Percentiles rank a stretch among this genome's conserved stretches.
Evolutionary conservation across 64 coral and sea anemone species (phyloP).

Genomic region (Actinia equina): DNA sequence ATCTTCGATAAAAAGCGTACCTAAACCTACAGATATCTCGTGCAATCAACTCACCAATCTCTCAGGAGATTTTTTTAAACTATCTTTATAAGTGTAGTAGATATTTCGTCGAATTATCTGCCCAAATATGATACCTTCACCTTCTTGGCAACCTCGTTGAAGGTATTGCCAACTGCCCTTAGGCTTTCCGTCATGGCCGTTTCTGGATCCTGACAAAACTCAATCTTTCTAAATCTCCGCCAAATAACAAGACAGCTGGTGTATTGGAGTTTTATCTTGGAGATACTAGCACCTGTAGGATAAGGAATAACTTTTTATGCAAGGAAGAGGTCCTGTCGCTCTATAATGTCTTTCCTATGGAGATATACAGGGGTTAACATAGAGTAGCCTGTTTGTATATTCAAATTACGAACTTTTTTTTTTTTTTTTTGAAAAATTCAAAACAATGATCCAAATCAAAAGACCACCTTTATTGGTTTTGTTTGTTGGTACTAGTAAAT

Average conservation of each 20-base stretch:
- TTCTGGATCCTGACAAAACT: neutral
- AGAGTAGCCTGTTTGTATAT: too few relatives aligned
- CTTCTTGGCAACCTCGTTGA: neutral
- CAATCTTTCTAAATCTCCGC: neutral
- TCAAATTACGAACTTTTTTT: too few relatives aligned
- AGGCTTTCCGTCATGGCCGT: neutral
- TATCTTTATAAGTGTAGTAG: neutral
- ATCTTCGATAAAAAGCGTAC: neutral
- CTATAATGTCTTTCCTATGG: neutral
- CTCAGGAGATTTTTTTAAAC: neutral
- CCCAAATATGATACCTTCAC: neutral
- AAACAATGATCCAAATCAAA: too few relatives aligned
- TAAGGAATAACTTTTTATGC: neutral
- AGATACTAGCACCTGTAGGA: neutral
- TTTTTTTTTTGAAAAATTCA: too few relatives aligned
- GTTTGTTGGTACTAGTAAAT: too few relatives aligned
- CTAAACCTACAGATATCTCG: neutral
- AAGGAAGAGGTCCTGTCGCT: neutral
- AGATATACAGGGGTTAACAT: too few relatives aligned
- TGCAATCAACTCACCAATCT: neutral
- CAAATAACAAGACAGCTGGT: neutral
- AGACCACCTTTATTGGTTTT: too few relatives aligned
- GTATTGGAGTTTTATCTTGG: neutral
- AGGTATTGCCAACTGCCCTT: neutral
- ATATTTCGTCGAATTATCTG: slow-evolving; percentile 1